A percentile compares a stretch with the other conserved stretches of the same genome.
Conservation (phyloP, 2,888 invertebrate genomes). For the Antheraea assamensis region DNA sequence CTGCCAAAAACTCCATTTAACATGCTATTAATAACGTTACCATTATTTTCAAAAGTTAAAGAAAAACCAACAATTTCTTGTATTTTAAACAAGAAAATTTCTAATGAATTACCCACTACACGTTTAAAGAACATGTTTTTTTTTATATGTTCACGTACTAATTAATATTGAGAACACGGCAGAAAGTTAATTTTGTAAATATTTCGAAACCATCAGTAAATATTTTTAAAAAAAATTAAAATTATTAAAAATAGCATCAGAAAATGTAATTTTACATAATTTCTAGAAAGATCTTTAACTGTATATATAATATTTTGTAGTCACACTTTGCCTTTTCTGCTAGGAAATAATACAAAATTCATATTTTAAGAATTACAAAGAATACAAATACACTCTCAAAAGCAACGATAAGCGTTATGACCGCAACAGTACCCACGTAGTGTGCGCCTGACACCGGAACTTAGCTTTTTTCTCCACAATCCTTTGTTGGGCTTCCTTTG, state of each 20-base stretch:
- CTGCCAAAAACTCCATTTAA: no score
- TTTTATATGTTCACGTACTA: neutral
- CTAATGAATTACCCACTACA: neutral
- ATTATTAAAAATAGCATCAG: neutral
- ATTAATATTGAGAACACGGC: neutral
- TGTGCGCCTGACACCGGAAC: conserved; percentile 74
- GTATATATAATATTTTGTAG: neutral
- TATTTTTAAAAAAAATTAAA: neutral
- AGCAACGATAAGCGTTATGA: conserved; percentile 26
- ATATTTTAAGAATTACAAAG: neutral
- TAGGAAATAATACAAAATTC: neutral
- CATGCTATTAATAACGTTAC: neutral
- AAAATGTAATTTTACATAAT: neutral
- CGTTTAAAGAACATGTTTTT: neutral
- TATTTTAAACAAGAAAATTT: neutral
- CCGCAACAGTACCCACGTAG: conserved; percentile 39
- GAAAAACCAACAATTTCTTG: neutral
- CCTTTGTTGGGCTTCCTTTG: conserved; percentile 71
- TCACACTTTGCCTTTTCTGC: neutral
- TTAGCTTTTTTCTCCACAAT: conserved; percentile 63
- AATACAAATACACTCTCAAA: neutral
- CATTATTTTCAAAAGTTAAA: neutral
- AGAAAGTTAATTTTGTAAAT: neutral
- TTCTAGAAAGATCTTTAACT: neutral
- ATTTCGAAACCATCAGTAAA: neutral